Conservation (phyloP, 2,797 vertebrate species). For the Labeo calbasu region DNA sequence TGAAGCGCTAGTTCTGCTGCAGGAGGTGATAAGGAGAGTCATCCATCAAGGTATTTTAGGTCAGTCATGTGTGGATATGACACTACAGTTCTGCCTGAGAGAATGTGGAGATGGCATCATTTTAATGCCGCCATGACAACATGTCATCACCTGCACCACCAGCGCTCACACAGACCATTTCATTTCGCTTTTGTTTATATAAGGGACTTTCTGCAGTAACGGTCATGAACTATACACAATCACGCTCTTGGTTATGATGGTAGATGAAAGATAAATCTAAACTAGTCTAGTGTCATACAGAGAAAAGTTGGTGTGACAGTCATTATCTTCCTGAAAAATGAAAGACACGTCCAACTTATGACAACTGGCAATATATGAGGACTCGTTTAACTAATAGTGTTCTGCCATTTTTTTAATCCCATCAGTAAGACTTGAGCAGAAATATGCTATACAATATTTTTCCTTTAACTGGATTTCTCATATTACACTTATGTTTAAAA, state of each 20-base stretch:
- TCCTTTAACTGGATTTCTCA: too few species aligned
- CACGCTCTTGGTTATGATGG: slow-evolving; percentile 25
- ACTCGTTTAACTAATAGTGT: neutral
- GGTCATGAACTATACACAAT: slow-evolving; percentile 17
- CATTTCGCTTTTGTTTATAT: slow-evolving; percentile 56
- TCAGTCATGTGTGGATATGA: slow-evolving; percentile 26
- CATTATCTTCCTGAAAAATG: slow-evolving; percentile 16
- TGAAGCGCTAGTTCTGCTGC: neutral
- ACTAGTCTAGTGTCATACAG: slow-evolving; percentile 11
- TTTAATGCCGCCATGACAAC: slow-evolving; percentile 29
- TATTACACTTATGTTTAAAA: neutral
- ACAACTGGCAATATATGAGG: neutral
- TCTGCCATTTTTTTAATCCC: neutral
- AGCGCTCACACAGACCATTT: slow-evolving; percentile 35
- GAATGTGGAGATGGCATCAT: slow-evolving; percentile 2
- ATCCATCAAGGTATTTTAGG: slow-evolving; percentile 47
- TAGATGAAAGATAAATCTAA: slow-evolving; percentile 43
- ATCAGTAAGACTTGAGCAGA: neutral
- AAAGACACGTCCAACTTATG: slow-evolving; percentile 7
- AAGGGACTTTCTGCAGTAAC: slow-evolving; percentile 41
- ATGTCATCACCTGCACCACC: slow-evolving; percentile 33
- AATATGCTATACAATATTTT: neutral
- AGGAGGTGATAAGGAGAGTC: slow-evolving; percentile 36
- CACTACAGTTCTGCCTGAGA: slow-evolving; percentile 37
- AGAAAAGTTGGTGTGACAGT: slow-evolving; percentile 2